These are phyloP conservation scores for Monopis laevigella DNA, from an alignment of 2,888 invertebrate species.

Conservation along the genomic window DNA sequence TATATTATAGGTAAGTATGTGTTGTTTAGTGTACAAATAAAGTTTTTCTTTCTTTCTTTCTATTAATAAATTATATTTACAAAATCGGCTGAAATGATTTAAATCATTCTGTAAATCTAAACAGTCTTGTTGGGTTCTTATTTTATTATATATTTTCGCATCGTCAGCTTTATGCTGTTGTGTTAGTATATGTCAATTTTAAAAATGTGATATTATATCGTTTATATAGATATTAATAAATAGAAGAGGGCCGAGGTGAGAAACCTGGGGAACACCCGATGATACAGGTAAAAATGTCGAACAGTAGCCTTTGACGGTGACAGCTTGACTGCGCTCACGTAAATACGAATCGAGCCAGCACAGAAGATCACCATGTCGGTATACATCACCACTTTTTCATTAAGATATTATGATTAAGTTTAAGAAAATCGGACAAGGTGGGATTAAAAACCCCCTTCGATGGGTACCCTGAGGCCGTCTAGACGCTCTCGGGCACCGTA, in stretches of 20 bases:
- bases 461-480: too few relatives aligned
- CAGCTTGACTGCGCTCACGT: constrained; percentile 2
- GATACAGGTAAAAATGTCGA: constrained; percentile 2
- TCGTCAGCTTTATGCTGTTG: constrained; percentile 1
- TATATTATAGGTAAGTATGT: too few relatives aligned
- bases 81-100: too few relatives aligned
- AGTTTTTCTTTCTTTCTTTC: too few relatives aligned
- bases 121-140: background rate
- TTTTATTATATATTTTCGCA: constrained; percentile 2
- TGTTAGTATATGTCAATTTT: background rate
- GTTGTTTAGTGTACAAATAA: too few relatives aligned
- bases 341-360: constrained; percentile 2
- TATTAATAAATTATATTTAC: too few relatives aligned
- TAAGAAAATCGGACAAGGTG: too few relatives aligned
- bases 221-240: constrained; percentile 6
- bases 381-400: too few relatives aligned
- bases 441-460: too few relatives aligned
- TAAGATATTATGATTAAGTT: too few relatives aligned
- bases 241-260: constrained; percentile 3
- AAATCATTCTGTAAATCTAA: constrained; percentile 5
- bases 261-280: constrained; percentile 1
- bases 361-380: too few relatives aligned
- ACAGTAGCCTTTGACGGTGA: constrained; percentile 7
- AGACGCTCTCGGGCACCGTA: too few relatives aligned
- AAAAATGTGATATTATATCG: background rate